Conservation (phyloP, 2,113 vertebrate genomes). For the Pandion haliaetus region DNA sequence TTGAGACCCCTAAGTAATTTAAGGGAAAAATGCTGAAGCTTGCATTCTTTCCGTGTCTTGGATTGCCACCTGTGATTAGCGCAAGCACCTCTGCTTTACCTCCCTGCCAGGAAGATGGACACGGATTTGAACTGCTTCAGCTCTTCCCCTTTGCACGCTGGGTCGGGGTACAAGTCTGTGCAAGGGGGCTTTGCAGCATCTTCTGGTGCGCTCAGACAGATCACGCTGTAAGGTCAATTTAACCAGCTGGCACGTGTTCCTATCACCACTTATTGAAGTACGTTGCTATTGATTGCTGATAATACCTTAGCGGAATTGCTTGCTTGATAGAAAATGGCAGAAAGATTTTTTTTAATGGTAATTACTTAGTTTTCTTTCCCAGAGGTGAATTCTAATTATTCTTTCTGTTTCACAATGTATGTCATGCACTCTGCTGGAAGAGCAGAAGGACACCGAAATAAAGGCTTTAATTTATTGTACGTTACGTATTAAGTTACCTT, state of each 20-base stretch:
- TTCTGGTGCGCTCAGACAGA: background rate
- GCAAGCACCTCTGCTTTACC: background rate
- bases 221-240: fast-evolving
- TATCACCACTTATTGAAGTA: background rate
- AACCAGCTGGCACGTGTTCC: background rate
- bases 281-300: background rate
- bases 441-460: background rate
- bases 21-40: background rate
- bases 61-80: background rate
- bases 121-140: background rate
- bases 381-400: background rate
- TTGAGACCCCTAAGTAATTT: background rate
- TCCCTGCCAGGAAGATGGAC: background rate
- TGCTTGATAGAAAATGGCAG: background rate
- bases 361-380: background rate
- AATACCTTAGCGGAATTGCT: background rate
- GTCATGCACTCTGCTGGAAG: background rate
- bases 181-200: background rate
- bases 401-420: background rate
- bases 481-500: background rate
- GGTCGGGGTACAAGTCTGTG: background rate
- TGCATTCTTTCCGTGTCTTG: background rate
- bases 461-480: background rate
- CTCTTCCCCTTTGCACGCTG: fast-evolving
- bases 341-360: background rate